Conservation (phyloP, 2,888 invertebrate species). For the Drosophila gaucha region DNA sequence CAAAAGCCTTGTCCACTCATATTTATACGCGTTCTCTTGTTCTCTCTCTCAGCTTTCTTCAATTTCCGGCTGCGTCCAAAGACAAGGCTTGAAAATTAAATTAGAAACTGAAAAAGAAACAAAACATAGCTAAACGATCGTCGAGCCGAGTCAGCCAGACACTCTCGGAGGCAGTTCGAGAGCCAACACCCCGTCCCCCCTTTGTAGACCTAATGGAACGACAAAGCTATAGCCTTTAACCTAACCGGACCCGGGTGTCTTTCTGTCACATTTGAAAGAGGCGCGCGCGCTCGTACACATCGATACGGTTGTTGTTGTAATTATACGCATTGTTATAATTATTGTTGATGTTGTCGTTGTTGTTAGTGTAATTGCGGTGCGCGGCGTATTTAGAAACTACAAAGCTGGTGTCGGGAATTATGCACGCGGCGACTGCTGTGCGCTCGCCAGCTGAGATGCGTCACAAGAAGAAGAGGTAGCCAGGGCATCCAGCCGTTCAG, state of each 20-base stretch:
- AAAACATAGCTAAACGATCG: constrained; percentile 34
- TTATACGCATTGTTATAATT: not conserved
- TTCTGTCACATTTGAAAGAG: constrained; percentile 53
- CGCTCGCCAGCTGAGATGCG: constrained; percentile 83
- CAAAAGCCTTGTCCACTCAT: constrained; percentile 33
- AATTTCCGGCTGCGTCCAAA: constrained; percentile 46
- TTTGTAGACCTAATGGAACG: too few species aligned
- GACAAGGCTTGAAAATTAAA: constrained; percentile 75
- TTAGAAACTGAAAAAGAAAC: constrained; percentile 54
- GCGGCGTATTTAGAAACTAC: constrained; percentile 42
- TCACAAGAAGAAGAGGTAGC: constrained; percentile 83
- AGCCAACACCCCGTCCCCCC: not conserved
- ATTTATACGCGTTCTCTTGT: constrained; percentile 23
- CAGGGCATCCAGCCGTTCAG: not conserved
- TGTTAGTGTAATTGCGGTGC: constrained; percentile 36
- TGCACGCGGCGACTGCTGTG: constrained; percentile 77
- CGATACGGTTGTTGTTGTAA: constrained; percentile 29
- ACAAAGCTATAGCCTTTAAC: not conserved
- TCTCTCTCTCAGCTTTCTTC: not conserved
- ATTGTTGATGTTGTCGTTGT: not conserved
- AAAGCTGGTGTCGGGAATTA: constrained; percentile 77
- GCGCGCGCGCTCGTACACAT: constrained; percentile 66
- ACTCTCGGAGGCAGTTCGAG: too few species aligned
- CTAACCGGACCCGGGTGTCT: not conserved
- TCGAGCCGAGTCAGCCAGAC: not conserved